Percentiles rank a stretch among this genome's conserved stretches.
phyloP scores from a whole-genome alignment of 2,888 invertebrate species.

The Theretra japonica region DNA sequence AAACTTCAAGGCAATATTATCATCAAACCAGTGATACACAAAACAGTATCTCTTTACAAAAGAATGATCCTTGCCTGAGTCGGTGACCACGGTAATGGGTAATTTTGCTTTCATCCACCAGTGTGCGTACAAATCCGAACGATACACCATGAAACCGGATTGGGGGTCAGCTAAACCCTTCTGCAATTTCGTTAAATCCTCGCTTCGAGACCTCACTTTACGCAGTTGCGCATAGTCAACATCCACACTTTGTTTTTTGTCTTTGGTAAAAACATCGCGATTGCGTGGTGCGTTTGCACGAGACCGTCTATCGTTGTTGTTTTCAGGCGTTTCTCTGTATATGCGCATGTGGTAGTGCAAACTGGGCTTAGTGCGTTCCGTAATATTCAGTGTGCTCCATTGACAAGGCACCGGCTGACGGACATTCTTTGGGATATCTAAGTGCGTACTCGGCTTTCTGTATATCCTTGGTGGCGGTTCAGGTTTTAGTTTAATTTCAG shows the following conservation, averaged over 20 bases:
- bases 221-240: slow-evolving; percentile 54
- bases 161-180: slow-evolving; percentile 71
- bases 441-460: slow-evolving; percentile 77
- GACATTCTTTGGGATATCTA: slow-evolving; percentile 79
- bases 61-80: slow-evolving; percentile 86
- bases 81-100: slow-evolving; percentile 86
- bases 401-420: slow-evolving; percentile 71
- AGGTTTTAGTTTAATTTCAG: slow-evolving; percentile 75
- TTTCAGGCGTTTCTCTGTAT: slow-evolving; percentile 69
- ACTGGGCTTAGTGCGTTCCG: slow-evolving; percentile 77
- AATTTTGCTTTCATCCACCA: slow-evolving; percentile 97
- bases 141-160: slow-evolving; percentile 86
- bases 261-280: slow-evolving; percentile 64
- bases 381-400: slow-evolving; percentile 81
- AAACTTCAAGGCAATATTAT: slow-evolving; percentile 83
- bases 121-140: slow-evolving; percentile 94
- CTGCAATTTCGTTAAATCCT: slow-evolving; percentile 77
- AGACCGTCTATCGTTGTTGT: slow-evolving; percentile 59
- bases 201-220: slow-evolving; percentile 76
- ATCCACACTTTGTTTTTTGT: slow-evolving; percentile 52
- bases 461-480: slow-evolving; percentile 77
- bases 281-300: slow-evolving; percentile 67
- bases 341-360: slow-evolving; percentile 82
- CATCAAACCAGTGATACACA: slow-evolving; percentile 83
- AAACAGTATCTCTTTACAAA: slow-evolving; percentile 84